These are phyloP conservation scores for Eunapius fragilis DNA, from an alignment of 37 sponge, comb jelly and placozoan genomes.

Conservation along the genomic window DNA sequence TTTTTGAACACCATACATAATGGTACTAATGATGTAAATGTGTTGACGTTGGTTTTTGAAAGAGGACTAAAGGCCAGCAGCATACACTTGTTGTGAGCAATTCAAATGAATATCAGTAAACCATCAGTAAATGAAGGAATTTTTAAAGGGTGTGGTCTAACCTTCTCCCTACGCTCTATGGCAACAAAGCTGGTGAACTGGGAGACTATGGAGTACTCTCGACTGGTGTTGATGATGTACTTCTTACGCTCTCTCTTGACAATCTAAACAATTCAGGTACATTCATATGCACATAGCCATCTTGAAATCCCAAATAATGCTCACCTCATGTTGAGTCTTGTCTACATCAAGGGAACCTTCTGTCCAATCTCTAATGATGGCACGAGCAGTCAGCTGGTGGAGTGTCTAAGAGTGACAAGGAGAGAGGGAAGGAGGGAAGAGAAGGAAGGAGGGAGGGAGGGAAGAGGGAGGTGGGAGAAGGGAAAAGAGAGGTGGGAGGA, in stretches of 20 bases:
- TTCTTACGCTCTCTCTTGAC: constrained; percentile 82
- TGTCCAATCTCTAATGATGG: constrained; percentile 93
- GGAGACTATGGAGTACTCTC: constrained; percentile 93
- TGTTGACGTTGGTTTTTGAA: background rate
- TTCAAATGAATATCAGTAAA: too few species aligned
- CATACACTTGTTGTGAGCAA: too few species aligned
- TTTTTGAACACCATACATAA: background rate
- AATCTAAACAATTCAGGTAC: constrained; percentile 44
- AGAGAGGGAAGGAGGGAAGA: background rate
- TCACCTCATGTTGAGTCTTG: constrained; percentile 87
- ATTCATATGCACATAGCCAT: background rate
- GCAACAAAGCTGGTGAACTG: constrained; percentile 99
- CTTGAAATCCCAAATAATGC: background rate
- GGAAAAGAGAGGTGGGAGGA: background rate
- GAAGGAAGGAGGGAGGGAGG: background rate
- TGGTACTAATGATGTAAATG: background rate
- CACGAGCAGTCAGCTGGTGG: constrained; percentile 95
- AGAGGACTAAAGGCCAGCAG: too few species aligned
- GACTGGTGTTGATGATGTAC: constrained; percentile 88
- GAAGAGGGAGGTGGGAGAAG: background rate
- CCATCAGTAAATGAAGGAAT: too few species aligned
- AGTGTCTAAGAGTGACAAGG: constrained; percentile 57
- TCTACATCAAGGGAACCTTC: constrained; percentile 86
- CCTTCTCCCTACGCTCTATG: constrained; percentile 93
- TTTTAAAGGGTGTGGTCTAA: constrained; percentile 15